Evolutionary conservation across 2,797 vertebrate species (phyloP).

Genomic region (Smutsia gigantea): DNA sequence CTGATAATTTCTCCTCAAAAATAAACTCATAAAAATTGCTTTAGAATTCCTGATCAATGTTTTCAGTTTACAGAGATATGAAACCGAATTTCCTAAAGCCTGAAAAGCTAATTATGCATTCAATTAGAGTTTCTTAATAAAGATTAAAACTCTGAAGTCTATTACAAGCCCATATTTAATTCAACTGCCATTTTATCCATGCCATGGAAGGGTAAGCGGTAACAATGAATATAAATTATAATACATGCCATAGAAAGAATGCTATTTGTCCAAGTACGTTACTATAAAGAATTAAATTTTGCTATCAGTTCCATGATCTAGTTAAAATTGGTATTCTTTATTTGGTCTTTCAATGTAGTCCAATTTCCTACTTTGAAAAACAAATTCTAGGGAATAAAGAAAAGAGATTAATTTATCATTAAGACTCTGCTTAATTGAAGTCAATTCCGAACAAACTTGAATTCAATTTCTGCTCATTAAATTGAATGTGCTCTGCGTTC

Average conservation of each 20-base stretch:
- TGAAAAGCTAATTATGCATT: constrained; percentile 91
- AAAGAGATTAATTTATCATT: constrained; percentile 99
- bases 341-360: constrained; percentile 94
- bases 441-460: constrained; percentile 99
- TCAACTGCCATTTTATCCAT: constrained; percentile 92
- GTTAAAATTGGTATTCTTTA: constrained; percentile 97
- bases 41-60: constrained; percentile 86
- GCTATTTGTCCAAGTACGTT: constrained; percentile 91
- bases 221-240: constrained; percentile 93
- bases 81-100: constrained; percentile 90
- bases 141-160: constrained; percentile 93
- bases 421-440: constrained; percentile 99
- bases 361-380: constrained; percentile 97
- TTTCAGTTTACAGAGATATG: constrained; percentile 88
- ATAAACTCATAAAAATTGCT: constrained; percentile 83
- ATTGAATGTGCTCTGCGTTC: constrained; percentile 93
- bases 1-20: constrained; percentile 81
- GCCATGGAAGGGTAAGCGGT: constrained; percentile 90
- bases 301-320: constrained; percentile 94
- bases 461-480: constrained; percentile 99
- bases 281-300: constrained; percentile 97
- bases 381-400: constrained; percentile 97
- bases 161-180: constrained; percentile 92
- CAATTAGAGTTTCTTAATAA: constrained; percentile 92
- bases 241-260: constrained; percentile 91